A percentile compares a stretch with the other conserved stretches of the same genome.
Conservation (phyloP, 2,797 vertebrate genomes). For the Falco concolor region DNA sequence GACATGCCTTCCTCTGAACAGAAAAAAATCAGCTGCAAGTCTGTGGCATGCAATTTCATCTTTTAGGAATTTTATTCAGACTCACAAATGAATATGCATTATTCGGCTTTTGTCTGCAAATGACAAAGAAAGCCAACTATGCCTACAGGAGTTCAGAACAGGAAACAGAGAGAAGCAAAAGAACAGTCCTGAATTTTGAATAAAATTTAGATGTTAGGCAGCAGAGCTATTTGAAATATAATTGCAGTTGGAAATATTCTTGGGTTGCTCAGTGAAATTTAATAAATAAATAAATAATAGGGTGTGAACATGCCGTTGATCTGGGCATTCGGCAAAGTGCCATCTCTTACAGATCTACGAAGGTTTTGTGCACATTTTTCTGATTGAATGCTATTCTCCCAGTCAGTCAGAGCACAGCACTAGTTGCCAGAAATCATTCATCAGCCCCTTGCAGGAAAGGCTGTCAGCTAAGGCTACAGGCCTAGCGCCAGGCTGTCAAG, state of each 20-base stretch:
- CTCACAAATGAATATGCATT: neutral
- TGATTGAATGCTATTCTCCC: constrained; percentile 63
- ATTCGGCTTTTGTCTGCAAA: neutral
- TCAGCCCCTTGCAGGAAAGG: constrained; percentile 83
- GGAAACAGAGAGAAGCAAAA: neutral
- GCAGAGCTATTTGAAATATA: neutral
- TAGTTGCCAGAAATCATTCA: constrained; percentile 86
- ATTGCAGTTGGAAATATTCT: neutral
- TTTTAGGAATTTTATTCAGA: constrained; percentile 3
- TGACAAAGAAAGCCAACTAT: neutral
- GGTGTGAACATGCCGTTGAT: constrained; percentile 9
- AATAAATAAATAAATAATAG: neutral
- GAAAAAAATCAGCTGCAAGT: neutral
- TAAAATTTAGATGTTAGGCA: neutral
- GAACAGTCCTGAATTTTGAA: neutral
- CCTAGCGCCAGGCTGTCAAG: constrained; percentile 87
- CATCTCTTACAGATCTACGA: neutral
- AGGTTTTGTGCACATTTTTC: constrained; percentile 45
- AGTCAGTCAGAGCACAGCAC: constrained; percentile 65
- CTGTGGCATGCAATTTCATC: constrained; percentile 11
- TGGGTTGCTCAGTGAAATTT: neutral
- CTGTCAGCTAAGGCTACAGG: constrained; percentile 84
- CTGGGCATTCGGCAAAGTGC: neutral
- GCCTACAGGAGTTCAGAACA: neutral
- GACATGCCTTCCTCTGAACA: neutral